phyloP scores from a whole-genome alignment of 1,140 invertebrate genomes.

The Metaphire vulgaris region DNA sequence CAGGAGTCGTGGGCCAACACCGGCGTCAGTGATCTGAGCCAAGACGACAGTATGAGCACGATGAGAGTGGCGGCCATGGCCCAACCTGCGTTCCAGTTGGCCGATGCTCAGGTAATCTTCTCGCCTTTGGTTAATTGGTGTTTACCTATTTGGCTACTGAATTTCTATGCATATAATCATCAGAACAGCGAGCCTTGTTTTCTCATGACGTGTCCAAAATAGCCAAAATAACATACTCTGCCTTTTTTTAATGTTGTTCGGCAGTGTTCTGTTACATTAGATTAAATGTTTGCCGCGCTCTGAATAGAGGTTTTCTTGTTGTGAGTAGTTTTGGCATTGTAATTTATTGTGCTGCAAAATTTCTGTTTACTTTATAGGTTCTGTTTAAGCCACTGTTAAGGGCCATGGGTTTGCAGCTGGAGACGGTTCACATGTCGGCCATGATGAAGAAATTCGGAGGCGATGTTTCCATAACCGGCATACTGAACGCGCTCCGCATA shows the following conservation, averaged over 20 bases:
- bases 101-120: slow-evolving; percentile 88
- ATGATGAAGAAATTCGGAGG: slow-evolving; percentile 72
- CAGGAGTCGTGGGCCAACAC: slow-evolving; percentile 27
- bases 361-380: slow-evolving; percentile 35
- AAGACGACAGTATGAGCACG: slow-evolving; percentile 32
- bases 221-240: too few relatives aligned
- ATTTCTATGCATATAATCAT: too few relatives aligned
- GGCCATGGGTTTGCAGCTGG: slow-evolving; percentile 47
- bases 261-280: too few relatives aligned
- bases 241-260: too few relatives aligned
- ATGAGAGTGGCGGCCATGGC: slow-evolving; percentile 38
- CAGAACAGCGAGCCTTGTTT: too few relatives aligned
- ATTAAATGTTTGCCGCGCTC: too few relatives aligned
- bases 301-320: too few relatives aligned
- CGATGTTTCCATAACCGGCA: slow-evolving; percentile 77
- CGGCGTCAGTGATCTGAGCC: slow-evolving; percentile 25
- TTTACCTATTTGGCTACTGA: background rate
- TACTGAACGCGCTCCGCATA: slow-evolving; percentile 78
- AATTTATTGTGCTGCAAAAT: background rate
- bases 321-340: background rate
- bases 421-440: slow-evolving; percentile 47
- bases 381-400: slow-evolving; percentile 50
- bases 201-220: too few relatives aligned
- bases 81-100: slow-evolving; percentile 46
- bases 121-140: slow-evolving; percentile 58